phyloP scores from a whole-genome alignment of 2,113 vertebrate species.

The Dascyllus trimaculatus region DNA sequence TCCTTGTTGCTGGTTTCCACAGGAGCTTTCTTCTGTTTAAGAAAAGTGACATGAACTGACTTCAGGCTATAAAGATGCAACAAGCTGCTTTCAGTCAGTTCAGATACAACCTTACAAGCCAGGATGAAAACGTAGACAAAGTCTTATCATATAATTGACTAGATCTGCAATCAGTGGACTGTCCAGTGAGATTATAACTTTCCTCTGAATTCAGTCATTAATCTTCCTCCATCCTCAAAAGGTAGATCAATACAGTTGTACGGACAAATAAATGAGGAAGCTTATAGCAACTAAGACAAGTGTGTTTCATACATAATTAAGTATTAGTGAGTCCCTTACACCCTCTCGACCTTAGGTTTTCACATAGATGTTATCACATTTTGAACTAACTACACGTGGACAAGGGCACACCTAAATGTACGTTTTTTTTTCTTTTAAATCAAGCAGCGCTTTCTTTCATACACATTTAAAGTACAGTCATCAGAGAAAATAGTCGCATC shows the following conservation, averaged over 20 bases:
- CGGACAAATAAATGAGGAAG: conserved; percentile 17
- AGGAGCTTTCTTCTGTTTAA: background rate
- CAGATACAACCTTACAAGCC: no score
- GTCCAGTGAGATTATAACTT: background rate
- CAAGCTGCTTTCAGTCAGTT: no score
- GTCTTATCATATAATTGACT: background rate
- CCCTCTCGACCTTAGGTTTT: background rate
- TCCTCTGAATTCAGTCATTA: background rate
- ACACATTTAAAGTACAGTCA: conserved; percentile 10
- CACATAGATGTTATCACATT: no score
- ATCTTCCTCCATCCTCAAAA: background rate
- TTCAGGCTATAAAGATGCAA: background rate
- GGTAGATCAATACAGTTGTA: conserved; percentile 16
- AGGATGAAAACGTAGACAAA: background rate
- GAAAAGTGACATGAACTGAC: background rate
- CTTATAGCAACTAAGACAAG: conserved; percentile 1
- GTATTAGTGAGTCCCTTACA: background rate
- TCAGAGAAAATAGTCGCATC: no score
- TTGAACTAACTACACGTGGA: no score
- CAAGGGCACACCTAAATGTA: background rate
- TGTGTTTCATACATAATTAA: conserved; percentile 24
- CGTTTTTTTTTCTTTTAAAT: conserved; percentile 5
- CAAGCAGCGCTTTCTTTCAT: conserved; percentile 13
- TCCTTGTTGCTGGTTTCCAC: no score
- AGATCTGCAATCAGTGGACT: no score